Evolutionary conservation across 2,888 invertebrate genomes (phyloP), one percentile per base, ranked within the genome.

Genomic region (Andrena flavipes): DNA sequence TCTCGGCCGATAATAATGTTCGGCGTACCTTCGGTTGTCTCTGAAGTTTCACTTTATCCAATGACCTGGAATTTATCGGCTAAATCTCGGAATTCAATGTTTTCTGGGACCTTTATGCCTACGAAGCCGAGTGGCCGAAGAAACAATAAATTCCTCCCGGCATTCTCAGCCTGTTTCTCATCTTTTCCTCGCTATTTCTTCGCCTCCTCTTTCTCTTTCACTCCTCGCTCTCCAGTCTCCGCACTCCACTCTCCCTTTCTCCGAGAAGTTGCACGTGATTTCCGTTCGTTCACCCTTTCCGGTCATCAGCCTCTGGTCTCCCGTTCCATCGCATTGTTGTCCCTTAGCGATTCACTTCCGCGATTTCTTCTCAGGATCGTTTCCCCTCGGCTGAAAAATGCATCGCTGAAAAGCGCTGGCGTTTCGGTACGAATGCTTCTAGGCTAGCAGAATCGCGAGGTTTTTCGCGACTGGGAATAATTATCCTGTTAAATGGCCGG

Each of bases 221-320:
- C 13, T 42, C 42, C 56, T 69, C 65, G 0, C 42, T 42, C 42
- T 1, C 4, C 42, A 42, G 42, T 42, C 42, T 42, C 42, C 42
- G 42, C 42, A 48, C 60, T 59, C 7, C 68, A 76, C 80, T 85
- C 84, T 87, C 84, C 72, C 82, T 82, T 82, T 87, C 80, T 85
- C 82, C 51, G 49, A 42, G 60, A 65, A 85, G 76, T 82, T 80
- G 78, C 84, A 86, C 85, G 89, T 84, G 86, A 90, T 89, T 91
- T 91, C 89, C 89, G 91, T 91, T 91, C 91, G 86, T 91, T 91
- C 91, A 91, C 91, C 90, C 90, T 89, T 90, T 90, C 89, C 91
- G 91, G 89, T 90, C 91, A 88, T 91, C 91, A 90, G 86, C 90
- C 91, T 88, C 86, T 89, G 84, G 79, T 63, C 79, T 83, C 76